Percentiles rank a stretch among this genome's conserved stretches.
Conservation (phyloP, 2,888 invertebrate species). For the Lucinisca nassula region DNA sequence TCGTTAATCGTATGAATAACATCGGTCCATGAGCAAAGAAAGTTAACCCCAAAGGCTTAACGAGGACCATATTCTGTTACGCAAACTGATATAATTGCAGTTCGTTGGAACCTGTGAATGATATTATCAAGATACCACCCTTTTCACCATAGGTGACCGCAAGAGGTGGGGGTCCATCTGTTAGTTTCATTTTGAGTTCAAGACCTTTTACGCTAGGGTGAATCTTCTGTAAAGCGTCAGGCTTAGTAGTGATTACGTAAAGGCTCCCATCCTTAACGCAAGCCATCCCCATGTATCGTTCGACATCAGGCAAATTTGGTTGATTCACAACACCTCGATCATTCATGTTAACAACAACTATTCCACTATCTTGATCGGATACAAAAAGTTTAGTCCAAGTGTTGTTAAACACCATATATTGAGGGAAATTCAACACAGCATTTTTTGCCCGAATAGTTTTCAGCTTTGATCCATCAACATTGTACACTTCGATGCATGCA, state of each 20-base stretch:
- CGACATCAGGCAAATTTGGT: neutral
- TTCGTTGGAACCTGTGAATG: neutral
- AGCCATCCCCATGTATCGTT: neutral
- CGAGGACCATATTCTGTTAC: no score
- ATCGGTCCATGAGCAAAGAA: no score
- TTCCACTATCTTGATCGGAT: neutral
- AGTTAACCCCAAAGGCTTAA: no score
- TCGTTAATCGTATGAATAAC: no score
- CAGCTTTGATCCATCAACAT: neutral
- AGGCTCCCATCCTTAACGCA: neutral
- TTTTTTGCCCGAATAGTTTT: neutral
- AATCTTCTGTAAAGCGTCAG: neutral
- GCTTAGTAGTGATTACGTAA: neutral
- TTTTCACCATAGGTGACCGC: neutral
- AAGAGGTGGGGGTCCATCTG: neutral
- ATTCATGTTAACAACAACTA: neutral
- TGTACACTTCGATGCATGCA: neutral
- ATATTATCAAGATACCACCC: neutral
- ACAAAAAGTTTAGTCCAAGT: neutral
- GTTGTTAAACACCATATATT: neutral
- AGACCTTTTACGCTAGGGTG: neutral
- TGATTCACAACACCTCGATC: neutral
- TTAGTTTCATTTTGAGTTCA: neutral
- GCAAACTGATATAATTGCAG: neutral
- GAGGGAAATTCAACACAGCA: neutral